Evolutionary conservation across 2,888 invertebrate genomes (phyloP).

Genomic region (Drosophila rellima): DNA sequence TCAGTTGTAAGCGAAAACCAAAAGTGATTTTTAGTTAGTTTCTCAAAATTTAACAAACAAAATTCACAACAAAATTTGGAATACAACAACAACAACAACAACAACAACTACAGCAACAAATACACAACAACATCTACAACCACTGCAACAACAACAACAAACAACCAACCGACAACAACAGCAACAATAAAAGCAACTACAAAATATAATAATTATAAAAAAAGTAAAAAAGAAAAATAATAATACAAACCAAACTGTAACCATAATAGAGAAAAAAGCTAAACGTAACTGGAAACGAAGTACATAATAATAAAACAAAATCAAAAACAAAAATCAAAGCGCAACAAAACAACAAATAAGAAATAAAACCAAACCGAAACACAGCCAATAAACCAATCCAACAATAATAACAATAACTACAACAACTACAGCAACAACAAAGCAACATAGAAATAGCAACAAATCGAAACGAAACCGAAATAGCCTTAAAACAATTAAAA

Average conservation of each 20-base stretch:
- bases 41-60: slow-evolving; percentile 85
- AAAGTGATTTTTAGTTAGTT: slow-evolving; percentile 84
- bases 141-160: slow-evolving; percentile 47
- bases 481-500: slow-evolving; percentile 48
- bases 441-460: slow-evolving; percentile 54
- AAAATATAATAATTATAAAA: slow-evolving; percentile 53
- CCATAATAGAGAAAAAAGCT: slow-evolving; percentile 63
- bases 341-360: slow-evolving; percentile 39
- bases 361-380: slow-evolving; percentile 54
- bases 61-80: slow-evolving; percentile 85
- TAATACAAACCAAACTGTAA: slow-evolving; percentile 63
- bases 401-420: slow-evolving; percentile 43
- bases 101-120: slow-evolving; percentile 53
- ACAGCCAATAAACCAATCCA: slow-evolving; percentile 54
- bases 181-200: slow-evolving; percentile 61
- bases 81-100: slow-evolving; percentile 77
- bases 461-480: slow-evolving; percentile 65
- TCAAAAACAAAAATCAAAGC: slow-evolving; percentile 45
- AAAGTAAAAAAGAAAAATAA: slow-evolving; percentile 38
- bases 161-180: slow-evolving; percentile 64
- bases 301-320: slow-evolving; percentile 44
- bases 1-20: slow-evolving; percentile 80
- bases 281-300: slow-evolving; percentile 45
- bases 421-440: slow-evolving; percentile 36
- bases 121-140: slow-evolving; percentile 39